Conservation (phyloP, 2,888 invertebrate genomes). For the Agonopterix subpropinquella region DNA sequence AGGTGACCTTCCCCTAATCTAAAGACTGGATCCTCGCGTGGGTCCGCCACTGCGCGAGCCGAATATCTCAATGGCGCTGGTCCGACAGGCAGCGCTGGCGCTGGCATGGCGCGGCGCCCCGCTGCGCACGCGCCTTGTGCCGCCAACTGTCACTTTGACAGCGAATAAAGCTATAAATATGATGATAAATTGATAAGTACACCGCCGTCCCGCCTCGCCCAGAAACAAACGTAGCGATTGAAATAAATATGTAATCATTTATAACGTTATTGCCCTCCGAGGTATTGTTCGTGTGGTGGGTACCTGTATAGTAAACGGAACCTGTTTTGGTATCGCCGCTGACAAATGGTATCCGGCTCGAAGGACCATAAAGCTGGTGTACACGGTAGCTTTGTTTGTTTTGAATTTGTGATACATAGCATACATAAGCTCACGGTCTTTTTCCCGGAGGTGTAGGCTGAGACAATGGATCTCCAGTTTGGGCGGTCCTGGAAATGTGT, state of each 20-base stretch:
- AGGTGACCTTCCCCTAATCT: too few relatives aligned
- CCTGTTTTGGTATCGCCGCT: conserved; percentile 8
- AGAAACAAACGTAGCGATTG: conserved; percentile 39
- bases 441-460: too few relatives aligned
- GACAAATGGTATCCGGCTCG: conserved; percentile 15
- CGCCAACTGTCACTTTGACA: conserved; percentile 24
- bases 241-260: conserved; percentile 45
- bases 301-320: background rate
- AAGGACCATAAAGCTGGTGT: conserved; percentile 9
- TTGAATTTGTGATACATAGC: too few relatives aligned
- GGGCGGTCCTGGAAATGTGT: too few relatives aligned
- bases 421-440: too few relatives aligned
- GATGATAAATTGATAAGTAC: conserved; percentile 22
- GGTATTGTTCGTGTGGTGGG: conserved; percentile 19
- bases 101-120: conserved; percentile 16
- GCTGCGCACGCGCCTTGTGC: conserved; percentile 17
- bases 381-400: too few relatives aligned
- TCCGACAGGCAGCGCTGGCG: conserved; percentile 10
- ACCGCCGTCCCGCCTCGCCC: conserved; percentile 17
- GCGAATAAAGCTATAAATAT: conserved; percentile 32
- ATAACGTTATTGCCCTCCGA: conserved; percentile 27
- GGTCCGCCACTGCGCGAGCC: conserved; percentile 8
- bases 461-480: too few relatives aligned
- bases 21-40: background rate
- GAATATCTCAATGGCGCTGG: conserved; percentile 9